These are phyloP conservation scores for Hypotaenidia okinawae DNA, from an alignment of 2,797 vertebrate species.

Conservation along the genomic window DNA sequence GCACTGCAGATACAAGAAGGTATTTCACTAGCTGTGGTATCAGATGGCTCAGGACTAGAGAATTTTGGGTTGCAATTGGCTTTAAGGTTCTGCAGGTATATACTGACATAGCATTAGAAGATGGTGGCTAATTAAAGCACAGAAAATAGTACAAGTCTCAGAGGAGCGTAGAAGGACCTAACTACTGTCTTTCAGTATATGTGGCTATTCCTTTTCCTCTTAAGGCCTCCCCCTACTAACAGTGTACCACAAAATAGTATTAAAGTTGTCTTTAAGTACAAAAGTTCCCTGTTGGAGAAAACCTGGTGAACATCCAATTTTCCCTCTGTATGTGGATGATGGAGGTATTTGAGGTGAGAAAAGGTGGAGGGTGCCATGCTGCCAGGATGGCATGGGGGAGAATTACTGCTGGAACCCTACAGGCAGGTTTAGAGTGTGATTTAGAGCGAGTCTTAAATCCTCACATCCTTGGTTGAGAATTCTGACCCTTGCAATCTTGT, in stretches of 20 bases:
- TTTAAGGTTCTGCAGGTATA: not conserved
- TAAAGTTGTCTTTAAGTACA: not conserved
- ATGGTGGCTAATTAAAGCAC: not conserved
- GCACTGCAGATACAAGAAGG: not conserved
- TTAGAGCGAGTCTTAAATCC: not conserved
- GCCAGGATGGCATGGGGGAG: not conserved
- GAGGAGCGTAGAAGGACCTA: not conserved
- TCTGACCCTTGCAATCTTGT: not conserved
- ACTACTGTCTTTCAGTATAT: not conserved
- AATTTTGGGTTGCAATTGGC: not conserved
- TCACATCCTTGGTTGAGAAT: not conserved
- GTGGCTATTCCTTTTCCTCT: not conserved
- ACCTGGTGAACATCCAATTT: not conserved
- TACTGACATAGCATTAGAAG: not conserved
- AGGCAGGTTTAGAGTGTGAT: not conserved
- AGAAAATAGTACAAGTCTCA: not conserved
- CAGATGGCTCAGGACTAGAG: not conserved
- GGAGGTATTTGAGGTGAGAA: not conserved
- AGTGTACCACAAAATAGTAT: not conserved
- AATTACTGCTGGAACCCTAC: not conserved
- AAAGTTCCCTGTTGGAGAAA: not conserved
- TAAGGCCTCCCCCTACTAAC: not conserved
- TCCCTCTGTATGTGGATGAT: accelerated
- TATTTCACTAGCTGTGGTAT: not conserved
- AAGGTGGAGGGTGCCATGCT: not conserved